phyloP scores from a whole-genome alignment of 2,888 invertebrate species.

The Hylaea fasciaria region DNA sequence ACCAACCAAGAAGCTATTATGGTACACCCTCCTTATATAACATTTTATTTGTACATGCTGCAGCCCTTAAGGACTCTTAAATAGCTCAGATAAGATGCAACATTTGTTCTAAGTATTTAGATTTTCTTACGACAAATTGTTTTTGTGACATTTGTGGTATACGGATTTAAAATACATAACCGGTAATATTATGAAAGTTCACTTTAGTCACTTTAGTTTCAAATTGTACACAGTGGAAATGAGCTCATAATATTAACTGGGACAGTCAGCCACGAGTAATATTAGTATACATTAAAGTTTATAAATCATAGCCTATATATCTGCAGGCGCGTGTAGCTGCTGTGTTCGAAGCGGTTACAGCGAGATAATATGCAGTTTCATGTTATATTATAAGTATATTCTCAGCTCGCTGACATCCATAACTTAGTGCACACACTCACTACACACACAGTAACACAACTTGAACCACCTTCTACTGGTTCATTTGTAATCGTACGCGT shows the following conservation, averaged over 20 bases:
- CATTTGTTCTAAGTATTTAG: too few species aligned
- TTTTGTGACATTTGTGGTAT: too few species aligned
- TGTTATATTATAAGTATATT: constrained; percentile 1
- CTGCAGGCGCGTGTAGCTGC: not conserved
- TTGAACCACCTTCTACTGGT: constrained; percentile 4
- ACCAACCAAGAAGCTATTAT: too few species aligned
- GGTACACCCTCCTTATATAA: too few species aligned
- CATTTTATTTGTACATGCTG: too few species aligned
- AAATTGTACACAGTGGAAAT: not conserved
- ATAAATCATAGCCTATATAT: constrained; percentile 14
- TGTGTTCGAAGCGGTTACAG: not conserved
- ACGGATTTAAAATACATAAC: too few species aligned
- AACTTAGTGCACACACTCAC: constrained; percentile 2
- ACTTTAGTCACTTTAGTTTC: not conserved
- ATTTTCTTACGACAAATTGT: too few species aligned
- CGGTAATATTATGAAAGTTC: too few species aligned
- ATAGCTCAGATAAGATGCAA: too few species aligned
- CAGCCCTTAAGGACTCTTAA: too few species aligned
- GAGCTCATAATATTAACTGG: not conserved
- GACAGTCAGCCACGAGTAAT: not conserved
- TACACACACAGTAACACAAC: constrained; percentile 1
- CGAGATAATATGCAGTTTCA: constrained; percentile 2
- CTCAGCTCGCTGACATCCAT: constrained; percentile 5
- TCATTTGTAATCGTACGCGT: not conserved
- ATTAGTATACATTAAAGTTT: not conserved